phyloP scores from a whole-genome alignment of 2,888 invertebrate species.

The Rhaphigaster nebulosa region DNA sequence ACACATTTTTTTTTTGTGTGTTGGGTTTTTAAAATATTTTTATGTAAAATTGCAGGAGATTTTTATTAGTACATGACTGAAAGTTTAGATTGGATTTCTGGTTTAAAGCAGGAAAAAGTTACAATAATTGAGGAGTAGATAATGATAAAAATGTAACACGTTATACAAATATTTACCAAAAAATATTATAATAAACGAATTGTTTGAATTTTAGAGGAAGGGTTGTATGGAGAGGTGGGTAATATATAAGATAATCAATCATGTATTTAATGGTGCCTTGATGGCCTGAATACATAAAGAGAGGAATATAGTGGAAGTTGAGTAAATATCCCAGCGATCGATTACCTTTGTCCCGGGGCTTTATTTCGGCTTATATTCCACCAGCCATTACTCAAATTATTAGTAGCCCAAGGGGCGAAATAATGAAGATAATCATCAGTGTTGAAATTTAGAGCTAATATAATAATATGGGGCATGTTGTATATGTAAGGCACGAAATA shows the following conservation, averaged over 20 bases:
- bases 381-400: neutral
- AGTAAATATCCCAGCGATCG: conserved; percentile 22
- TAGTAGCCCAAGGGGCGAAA: neutral
- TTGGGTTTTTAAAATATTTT: too few species aligned
- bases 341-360: neutral
- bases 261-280: conserved; percentile 40
- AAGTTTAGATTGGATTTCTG: too few species aligned
- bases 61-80: too few species aligned
- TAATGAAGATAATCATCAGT: neutral
- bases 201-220: neutral
- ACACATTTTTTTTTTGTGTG: too few species aligned
- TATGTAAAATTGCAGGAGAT: too few species aligned
- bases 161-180: neutral
- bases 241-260: conserved; percentile 41
- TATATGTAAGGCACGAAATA: too few species aligned
- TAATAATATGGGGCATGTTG: too few species aligned
- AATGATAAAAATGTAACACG: neutral
- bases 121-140: neutral
- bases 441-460: neutral
- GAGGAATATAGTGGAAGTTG: conserved; percentile 27
- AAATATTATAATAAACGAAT: neutral
- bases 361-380: conserved; percentile 16
- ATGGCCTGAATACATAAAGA: conserved; percentile 42
- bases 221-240: neutral
- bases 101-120: too few species aligned